These are phyloP conservation scores for Eulemur rufifrons DNA, from an alignment of 2,113 vertebrate genomes.

Conservation along the genomic window DNA sequence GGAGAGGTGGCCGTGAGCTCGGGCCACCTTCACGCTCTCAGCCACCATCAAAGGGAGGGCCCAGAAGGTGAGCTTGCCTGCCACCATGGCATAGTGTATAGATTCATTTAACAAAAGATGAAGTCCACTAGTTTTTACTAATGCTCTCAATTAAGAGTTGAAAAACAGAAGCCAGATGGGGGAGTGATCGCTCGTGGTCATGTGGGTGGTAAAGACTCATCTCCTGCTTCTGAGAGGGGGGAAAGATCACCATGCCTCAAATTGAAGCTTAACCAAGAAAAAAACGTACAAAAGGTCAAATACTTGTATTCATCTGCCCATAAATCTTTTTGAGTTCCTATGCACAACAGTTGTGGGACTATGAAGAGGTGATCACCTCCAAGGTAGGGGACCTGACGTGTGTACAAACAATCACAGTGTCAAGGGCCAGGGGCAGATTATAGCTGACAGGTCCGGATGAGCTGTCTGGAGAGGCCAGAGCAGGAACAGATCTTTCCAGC, in stretches of 20 bases:
- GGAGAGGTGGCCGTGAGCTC: neutral
- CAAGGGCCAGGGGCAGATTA: neutral
- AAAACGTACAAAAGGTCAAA: neutral
- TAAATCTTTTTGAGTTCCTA: neutral
- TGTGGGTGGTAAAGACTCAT: accelerated
- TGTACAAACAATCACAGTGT: accelerated
- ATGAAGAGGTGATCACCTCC: neutral
- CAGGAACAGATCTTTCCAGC: neutral
- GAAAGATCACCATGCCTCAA: neutral
- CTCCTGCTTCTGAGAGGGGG: neutral
- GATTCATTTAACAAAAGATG: neutral
- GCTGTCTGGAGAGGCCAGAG: neutral
- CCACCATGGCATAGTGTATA: neutral
- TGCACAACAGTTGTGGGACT: neutral
- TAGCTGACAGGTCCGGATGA: too few relatives aligned
- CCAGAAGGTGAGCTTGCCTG: neutral
- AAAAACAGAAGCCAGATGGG: neutral
- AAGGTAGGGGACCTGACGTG: too few relatives aligned
- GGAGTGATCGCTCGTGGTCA: accelerated
- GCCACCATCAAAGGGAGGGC: neutral
- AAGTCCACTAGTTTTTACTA: neutral
- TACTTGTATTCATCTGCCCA: neutral
- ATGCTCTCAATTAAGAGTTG: neutral
- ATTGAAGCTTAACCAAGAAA: neutral
- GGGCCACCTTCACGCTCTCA: too few relatives aligned